A percentile compares a stretch with the other conserved stretches of the same genome.
Evolutionary conservation across 1,140 invertebrate genomes (phyloP).

Genomic region (Lamellibrachia luymesi): DNA sequence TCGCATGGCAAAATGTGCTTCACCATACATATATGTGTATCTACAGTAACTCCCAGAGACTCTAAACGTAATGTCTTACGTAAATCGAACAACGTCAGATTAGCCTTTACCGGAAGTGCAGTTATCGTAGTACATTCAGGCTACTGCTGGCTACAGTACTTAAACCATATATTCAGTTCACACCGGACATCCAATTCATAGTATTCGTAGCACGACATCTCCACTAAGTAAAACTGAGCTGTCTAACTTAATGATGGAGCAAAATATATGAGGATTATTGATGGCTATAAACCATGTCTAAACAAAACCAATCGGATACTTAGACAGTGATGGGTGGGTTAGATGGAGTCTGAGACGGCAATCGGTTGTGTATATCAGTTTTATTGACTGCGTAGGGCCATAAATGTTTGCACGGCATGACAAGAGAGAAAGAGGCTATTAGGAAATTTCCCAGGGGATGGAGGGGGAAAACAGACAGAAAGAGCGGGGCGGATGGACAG

Average conservation of each 20-base stretch:
- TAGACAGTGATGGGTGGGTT: background rate
- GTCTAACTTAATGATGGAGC: background rate
- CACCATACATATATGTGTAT: too few relatives aligned
- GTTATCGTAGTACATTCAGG: background rate
- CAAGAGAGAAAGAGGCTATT: background rate
- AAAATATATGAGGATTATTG: background rate
- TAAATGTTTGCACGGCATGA: background rate
- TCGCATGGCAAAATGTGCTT: too few relatives aligned
- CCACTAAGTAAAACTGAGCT: background rate
- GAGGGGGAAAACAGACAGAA: background rate
- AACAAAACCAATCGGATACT: background rate
- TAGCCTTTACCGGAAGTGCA: background rate
- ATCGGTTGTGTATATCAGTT: background rate
- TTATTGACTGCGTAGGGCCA: background rate
- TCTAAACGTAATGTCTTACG: too few relatives aligned
- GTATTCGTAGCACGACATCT: background rate
- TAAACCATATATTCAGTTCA: background rate
- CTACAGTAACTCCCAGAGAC: too few relatives aligned
- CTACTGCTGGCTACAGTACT: background rate
- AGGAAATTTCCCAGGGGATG: too few relatives aligned
- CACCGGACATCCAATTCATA: background rate
- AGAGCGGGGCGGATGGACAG: too few relatives aligned
- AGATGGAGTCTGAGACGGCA: background rate
- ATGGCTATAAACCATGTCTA: background rate
- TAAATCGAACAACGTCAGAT: background rate